Base-by-base conservation (phyloP, 2,888 invertebrate genomes). In the Scelioninae gen. 1 region DNA sequence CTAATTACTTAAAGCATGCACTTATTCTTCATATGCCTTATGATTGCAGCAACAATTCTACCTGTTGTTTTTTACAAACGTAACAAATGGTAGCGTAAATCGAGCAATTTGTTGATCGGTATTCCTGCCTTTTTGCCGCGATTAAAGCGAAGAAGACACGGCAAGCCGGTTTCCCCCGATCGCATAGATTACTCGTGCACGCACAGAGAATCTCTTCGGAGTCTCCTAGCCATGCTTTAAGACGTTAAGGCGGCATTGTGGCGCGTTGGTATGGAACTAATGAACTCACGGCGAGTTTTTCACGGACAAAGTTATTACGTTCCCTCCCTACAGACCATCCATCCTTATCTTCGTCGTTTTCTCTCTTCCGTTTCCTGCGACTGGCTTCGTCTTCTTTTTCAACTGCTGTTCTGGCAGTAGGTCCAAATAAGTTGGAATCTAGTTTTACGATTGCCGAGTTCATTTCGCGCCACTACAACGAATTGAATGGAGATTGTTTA, bases 211-310 rank as follows among this genome's bases (percentile, higher is more conserved):
- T 77, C 80, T 80, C 63, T 51, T 78, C 71, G 53, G 51, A 86
- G 88, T 68, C 63, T 87, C 85, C 87, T 87, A 88, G 88, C 88
- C 87, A 86, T 87, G 86, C 85, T 87, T 86, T 88, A 87, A 88
- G 86, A 86, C n/a, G n/a, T n/a, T n/a, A n/a, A n/a, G n/a, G n/a
- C 87, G 85, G 87, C 88, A 87, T 87, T 88, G 88, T 85, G 84
- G 86, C 89, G 89, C 89, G 89, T 89, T 87, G 85, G 88, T 89
- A 89, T 89, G 89, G 90, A 90, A 90, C 90, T 90, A 89, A 90
- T 90, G 88, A 90, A 90, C 90, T 89, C 90, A 87, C 88, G 87
- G 86, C 85, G 86, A 85, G 86, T 85, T 88, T 90, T 89, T 90
- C 88, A 89, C 87, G 87, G 88, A 88, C 89, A 87, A 89, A 90